Base-by-base conservation (phyloP, 2,888 invertebrate species). In the Drosophila testacea region DNA sequence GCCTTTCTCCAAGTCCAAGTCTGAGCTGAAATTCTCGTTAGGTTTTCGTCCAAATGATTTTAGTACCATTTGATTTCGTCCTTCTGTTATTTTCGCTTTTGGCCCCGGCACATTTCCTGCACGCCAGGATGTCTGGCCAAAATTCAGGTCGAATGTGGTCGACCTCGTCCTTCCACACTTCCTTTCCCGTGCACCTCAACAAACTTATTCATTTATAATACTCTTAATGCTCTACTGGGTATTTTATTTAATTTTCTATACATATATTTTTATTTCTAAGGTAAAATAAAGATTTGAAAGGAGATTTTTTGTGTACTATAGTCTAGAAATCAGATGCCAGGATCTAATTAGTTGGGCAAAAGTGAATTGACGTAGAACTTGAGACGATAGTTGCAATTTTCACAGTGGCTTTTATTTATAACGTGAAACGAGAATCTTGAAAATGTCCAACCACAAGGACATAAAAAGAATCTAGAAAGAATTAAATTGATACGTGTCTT, bases 51-150 rank as follows among this genome's bases (percentile, higher is more conserved):
- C 70, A 69, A 65, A 77, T 83, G 80, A 83, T 83, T 84, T 77
- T 80, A 52, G 67, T 66, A 76, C 44, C 61, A 67, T 36, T 60
- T 62, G n/a, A 42, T 11, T 48, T 57, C 50, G 38, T 27, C 48
- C 46, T 66, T 75, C 6, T 39, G 11, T 30, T 55, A 52, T 73
- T 65, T 52, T 62, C 50, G 16, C 48, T 34, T 67, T 60, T 69
- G 22, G 65, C 57, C 36, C 36, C 16, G 66, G 62, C 63, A 85
- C 73, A 70, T 69, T 77, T 85, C 69, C 85, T 56, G 67, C 63
- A 70, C 72, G 70, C 82, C 69, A 55, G 68, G 44, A 70, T 69
- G 83, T 81, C 81, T 83, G 69, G 55, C 77, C 61, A 42, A 62
- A 62, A 73, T 80, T 73, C 73, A 75, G 79, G 75, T 71, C 71